phyloP scores from a whole-genome alignment of 2,113 vertebrate genomes.

The Pygoscelis adeliae region DNA sequence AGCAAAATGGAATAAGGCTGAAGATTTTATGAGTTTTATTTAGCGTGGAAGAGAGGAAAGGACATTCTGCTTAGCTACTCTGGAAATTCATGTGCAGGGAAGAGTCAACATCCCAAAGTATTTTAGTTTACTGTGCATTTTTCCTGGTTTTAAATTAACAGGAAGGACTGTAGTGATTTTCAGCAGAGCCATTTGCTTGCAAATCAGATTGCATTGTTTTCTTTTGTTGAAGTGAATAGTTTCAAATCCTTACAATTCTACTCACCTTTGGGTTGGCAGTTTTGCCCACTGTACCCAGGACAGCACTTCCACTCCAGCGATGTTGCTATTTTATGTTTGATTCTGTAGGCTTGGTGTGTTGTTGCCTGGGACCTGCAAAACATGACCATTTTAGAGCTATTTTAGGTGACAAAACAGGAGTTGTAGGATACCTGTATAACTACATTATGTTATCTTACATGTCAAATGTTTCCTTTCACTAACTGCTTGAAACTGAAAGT shows the following conservation, averaged over 20 bases:
- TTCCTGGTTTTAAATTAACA: not conserved
- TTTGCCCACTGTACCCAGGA: conserved; percentile 74
- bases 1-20: not conserved
- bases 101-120: not conserved
- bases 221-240: not conserved
- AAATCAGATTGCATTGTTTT: not conserved
- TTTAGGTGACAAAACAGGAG: not conserved
- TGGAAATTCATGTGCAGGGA: not conserved
- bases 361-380: conserved; percentile 67
- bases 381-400: not conserved
- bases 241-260: not conserved
- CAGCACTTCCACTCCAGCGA: conserved; percentile 83
- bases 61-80: not conserved
- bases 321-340: conserved; percentile 81
- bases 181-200: not conserved
- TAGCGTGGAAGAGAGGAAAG: not conserved
- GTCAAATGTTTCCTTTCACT: not conserved
- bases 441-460: not conserved
- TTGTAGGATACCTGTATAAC: not conserved
- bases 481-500: not conserved
- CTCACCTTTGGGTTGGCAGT: conserved; percentile 73
- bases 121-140: not conserved
- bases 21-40: not conserved
- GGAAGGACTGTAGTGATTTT: not conserved
- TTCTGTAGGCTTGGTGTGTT: conserved; percentile 71